These are phyloP conservation scores for Cerastoderma edule DNA, from an alignment of 2,888 invertebrate genomes.

Conservation along the genomic window DNA sequence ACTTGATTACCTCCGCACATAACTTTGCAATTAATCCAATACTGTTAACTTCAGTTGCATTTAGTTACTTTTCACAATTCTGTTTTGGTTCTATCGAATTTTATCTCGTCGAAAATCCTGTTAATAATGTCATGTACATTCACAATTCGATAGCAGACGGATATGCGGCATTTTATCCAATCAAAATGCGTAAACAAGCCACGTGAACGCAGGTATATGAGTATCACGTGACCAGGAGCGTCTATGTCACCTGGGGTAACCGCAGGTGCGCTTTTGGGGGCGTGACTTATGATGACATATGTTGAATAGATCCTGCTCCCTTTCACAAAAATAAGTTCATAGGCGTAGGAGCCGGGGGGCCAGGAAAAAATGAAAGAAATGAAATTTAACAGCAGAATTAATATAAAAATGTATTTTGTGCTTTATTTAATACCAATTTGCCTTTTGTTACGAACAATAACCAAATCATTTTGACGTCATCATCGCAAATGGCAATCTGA, in stretches of 20 bases:
- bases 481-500: too few species aligned
- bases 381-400: too few species aligned
- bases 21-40: neutral
- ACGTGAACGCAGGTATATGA: conserved; percentile 14
- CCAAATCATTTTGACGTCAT: too few species aligned
- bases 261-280: too few species aligned
- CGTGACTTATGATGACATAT: too few species aligned
- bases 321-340: too few species aligned
- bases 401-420: too few species aligned
- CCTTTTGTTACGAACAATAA: too few species aligned
- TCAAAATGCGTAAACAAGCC: conserved; percentile 1
- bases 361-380: too few species aligned
- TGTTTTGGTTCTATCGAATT: neutral
- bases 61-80: neutral
- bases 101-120: neutral
- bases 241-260: conserved; percentile 8
- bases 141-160: neutral
- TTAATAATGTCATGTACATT: conserved; percentile 7
- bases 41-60: neutral
- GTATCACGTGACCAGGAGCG: conserved; percentile 11
- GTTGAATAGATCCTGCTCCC: too few species aligned
- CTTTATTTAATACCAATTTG: too few species aligned
- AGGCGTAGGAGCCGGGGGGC: too few species aligned
- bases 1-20: conserved; percentile 37
- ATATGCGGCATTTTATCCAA: conserved; percentile 2